Conservation (phyloP, 2,888 invertebrate genomes). For the Papilio gigon region DNA sequence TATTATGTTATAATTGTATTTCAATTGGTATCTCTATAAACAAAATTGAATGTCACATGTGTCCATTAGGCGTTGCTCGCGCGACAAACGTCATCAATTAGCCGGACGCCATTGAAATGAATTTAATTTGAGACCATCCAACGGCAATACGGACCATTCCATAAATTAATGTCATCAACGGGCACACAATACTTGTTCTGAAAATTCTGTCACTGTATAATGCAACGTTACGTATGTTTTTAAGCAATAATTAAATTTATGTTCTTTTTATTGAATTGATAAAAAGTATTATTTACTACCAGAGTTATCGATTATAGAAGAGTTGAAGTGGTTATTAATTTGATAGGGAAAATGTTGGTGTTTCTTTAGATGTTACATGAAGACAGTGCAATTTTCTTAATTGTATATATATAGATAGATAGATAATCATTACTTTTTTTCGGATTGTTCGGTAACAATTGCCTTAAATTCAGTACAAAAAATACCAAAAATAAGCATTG, state of each 20-base stretch:
- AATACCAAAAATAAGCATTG: background rate
- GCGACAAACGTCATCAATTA: conserved; percentile 60
- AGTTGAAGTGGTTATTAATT: too few species aligned
- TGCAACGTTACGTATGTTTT: background rate
- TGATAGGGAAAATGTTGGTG: too few species aligned
- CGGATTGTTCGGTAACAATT: too few species aligned
- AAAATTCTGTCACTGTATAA: conserved; percentile 14
- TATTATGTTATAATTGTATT: conserved; percentile 10
- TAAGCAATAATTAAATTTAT: background rate
- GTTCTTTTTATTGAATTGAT: background rate
- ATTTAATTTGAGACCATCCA: conserved; percentile 41
- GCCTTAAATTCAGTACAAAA: background rate
- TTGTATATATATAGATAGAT: too few species aligned
- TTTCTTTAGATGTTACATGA: too few species aligned
- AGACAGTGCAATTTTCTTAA: too few species aligned
- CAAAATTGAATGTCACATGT: conserved; percentile 31
- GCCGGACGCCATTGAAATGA: conserved; percentile 48
- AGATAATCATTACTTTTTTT: too few species aligned
- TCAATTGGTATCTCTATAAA: background rate
- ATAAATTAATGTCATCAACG: conserved; percentile 40
- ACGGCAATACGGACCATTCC: conserved; percentile 39
- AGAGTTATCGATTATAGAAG: too few species aligned
- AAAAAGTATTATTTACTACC: background rate
- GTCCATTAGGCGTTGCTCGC: conserved; percentile 43
- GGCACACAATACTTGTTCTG: conserved; percentile 32